Conservation (phyloP, 2,797 vertebrate species). For the Loris lydekkerianus region DNA sequence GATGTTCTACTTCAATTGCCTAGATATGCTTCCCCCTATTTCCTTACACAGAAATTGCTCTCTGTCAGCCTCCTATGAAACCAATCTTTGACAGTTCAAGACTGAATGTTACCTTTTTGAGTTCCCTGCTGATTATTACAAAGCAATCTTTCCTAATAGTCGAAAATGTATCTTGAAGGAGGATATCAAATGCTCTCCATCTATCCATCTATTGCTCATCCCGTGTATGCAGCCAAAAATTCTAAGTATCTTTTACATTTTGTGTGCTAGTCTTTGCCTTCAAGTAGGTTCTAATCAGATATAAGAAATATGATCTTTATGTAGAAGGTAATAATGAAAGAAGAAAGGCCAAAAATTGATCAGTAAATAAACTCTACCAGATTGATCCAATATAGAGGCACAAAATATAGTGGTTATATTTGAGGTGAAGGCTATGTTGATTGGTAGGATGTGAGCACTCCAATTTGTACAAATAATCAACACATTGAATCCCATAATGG, state of each 20-base stretch:
- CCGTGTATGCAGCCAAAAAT: not conserved
- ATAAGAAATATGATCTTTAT: not conserved
- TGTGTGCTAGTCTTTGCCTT: not conserved
- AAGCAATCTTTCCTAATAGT: not conserved
- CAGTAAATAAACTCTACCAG: not conserved
- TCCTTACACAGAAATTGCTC: not conserved
- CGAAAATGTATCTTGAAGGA: not conserved
- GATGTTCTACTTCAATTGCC: not conserved
- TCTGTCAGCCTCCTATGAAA: not conserved
- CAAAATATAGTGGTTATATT: not conserved
- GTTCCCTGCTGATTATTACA: not conserved
- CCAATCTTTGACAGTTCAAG: not conserved
- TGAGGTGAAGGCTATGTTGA: no score
- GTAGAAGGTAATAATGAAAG: not conserved
- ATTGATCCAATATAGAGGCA: not conserved
- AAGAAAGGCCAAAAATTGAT: not conserved
- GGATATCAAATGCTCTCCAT: not conserved
- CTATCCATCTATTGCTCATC: not conserved
- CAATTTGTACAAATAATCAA: no score
- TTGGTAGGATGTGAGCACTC: no score
- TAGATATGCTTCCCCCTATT: not conserved
- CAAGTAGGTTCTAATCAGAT: not conserved
- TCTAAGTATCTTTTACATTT: conserved; percentile 3
- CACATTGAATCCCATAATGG: no score
- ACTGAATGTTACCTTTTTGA: not conserved